Conservation (phyloP, 2,797 vertebrate genomes). For the Anas georgica region DNA sequence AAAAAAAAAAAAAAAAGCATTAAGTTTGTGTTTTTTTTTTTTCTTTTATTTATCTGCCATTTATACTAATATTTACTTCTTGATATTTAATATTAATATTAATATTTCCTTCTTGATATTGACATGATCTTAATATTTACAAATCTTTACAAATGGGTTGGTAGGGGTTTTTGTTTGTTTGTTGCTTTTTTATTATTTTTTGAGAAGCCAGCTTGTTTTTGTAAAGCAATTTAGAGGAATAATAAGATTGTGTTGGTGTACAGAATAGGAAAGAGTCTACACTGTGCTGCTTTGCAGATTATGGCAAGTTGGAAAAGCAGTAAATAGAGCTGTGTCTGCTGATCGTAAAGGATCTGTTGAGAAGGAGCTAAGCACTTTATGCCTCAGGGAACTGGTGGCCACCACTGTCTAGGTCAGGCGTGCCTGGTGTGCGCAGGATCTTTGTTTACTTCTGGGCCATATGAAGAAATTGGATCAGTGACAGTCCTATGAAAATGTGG, state of each 20-base stretch:
- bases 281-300: background rate
- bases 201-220: background rate
- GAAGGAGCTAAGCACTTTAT: background rate
- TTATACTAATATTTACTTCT: background rate
- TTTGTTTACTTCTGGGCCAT: background rate
- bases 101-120: too few relatives aligned
- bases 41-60: background rate
- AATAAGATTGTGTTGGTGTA: background rate
- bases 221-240: background rate
- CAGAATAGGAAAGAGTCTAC: background rate
- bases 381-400: rapidly evolving
- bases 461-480: background rate
- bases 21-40: background rate
- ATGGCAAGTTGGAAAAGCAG: background rate
- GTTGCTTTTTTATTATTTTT: background rate
- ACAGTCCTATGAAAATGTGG: background rate
- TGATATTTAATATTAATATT: too few relatives aligned
- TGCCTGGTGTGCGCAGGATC: background rate
- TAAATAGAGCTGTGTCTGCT: background rate
- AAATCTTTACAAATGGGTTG: background rate
- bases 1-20: background rate
- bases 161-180: too few relatives aligned
- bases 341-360: background rate
- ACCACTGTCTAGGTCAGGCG: rapidly evolving
- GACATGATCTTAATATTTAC: too few relatives aligned